These are phyloP conservation scores for Sternarchorhynchus goeldii DNA, from an alignment of 2,797 vertebrate genomes.

Conservation along the genomic window DNA sequence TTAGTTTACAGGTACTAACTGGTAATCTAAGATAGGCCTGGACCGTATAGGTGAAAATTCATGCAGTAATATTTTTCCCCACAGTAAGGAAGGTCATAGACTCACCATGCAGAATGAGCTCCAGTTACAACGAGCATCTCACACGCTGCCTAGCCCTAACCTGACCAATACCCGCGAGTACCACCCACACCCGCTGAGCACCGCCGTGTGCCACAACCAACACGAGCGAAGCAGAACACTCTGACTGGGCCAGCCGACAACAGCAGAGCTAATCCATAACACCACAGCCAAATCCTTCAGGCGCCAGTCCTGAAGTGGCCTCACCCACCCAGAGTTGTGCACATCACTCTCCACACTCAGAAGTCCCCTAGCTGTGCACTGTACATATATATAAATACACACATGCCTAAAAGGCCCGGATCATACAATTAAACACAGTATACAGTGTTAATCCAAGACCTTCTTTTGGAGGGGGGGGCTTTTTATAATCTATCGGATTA, in stretches of 20 bases:
- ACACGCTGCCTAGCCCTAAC: neutral
- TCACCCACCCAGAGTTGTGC: constrained; percentile 68
- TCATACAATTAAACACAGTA: constrained; percentile 17
- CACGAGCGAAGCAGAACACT: constrained; percentile 30
- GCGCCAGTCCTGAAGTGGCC: constrained; percentile 75
- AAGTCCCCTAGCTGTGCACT: constrained; percentile 39
- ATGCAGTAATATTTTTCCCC: neutral
- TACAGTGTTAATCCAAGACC: neutral
- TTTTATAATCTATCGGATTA: constrained; percentile 25
- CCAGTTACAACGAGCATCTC: neutral
- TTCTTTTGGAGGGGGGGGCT: neutral
- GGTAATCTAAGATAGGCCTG: neutral
- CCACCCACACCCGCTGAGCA: neutral
- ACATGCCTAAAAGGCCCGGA: constrained; percentile 9
- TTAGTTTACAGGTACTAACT: too few relatives aligned
- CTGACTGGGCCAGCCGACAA: constrained; percentile 22
- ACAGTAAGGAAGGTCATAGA: neutral
- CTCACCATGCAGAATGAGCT: neutral
- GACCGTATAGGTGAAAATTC: neutral
- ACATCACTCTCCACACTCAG: constrained; percentile 74
- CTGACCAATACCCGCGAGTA: neutral
- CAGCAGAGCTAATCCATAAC: constrained; percentile 51
- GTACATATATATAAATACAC: constrained; percentile 20
- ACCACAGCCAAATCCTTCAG: constrained; percentile 75
- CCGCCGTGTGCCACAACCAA: constrained; percentile 19